Conservation (phyloP, 2,888 invertebrate genomes). For the Acanthosoma haemorrhoidale region DNA sequence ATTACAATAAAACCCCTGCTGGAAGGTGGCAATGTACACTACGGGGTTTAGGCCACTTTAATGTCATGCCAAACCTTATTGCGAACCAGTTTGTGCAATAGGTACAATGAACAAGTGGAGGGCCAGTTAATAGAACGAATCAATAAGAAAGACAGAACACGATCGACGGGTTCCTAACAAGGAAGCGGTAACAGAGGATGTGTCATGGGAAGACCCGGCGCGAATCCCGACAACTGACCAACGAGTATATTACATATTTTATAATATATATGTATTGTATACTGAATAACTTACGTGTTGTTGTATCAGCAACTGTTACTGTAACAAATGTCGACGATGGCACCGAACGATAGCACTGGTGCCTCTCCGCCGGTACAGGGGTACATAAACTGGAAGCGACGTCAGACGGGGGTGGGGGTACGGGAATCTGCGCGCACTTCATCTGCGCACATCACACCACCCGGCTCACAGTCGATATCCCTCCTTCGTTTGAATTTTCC, state of each 20-base stretch:
- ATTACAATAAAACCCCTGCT: too few relatives aligned
- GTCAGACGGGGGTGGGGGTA: background rate
- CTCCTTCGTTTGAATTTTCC: background rate
- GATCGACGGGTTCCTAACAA: too few relatives aligned
- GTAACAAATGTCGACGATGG: background rate
- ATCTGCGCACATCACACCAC: conserved; percentile 17
- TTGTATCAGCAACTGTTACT: background rate
- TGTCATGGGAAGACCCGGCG: too few relatives aligned
- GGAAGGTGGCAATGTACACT: too few relatives aligned
- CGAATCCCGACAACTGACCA: background rate
- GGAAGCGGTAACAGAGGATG: too few relatives aligned
- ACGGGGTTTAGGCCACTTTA: too few relatives aligned
- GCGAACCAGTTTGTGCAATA: too few relatives aligned
- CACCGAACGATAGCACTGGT: background rate
- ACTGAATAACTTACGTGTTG: background rate
- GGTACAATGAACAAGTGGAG: too few relatives aligned
- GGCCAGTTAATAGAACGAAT: too few relatives aligned
- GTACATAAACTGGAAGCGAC: conserved; percentile 21
- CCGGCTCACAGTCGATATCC: background rate
- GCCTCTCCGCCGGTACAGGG: background rate
- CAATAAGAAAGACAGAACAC: too few relatives aligned
- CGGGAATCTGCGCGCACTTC: background rate
- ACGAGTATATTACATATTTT: background rate
- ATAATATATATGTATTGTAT: background rate
- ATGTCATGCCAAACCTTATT: too few relatives aligned